Conservation (phyloP, 2,888 invertebrate genomes). For the Patella depressa region DNA sequence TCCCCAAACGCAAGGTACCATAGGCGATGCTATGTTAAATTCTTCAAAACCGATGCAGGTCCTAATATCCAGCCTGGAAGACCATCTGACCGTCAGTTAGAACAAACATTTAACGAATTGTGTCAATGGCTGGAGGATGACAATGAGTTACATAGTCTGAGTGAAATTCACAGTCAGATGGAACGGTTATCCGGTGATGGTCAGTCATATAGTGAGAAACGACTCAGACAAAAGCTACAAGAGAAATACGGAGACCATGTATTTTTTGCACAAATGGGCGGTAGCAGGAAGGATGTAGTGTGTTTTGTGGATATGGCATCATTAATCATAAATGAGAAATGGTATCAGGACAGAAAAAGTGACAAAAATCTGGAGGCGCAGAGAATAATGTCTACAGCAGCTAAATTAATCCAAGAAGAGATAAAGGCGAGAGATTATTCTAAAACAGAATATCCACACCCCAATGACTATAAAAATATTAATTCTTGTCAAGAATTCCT, state of each 20-base stretch:
- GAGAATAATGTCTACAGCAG: background rate
- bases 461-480: background rate
- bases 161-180: background rate
- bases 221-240: background rate
- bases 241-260: background rate
- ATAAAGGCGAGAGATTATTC: background rate
- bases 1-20: background rate
- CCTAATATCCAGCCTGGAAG: no score
- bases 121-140: background rate
- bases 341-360: background rate
- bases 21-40: background rate
- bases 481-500: background rate
- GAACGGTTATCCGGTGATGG: background rate
- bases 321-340: background rate
- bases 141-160: no score
- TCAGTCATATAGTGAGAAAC: background rate
- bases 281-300: background rate
- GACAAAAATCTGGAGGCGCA: background rate
- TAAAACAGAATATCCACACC: background rate
- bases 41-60: background rate
- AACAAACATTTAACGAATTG: no score
- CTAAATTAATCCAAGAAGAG: background rate
- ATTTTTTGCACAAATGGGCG: no score
- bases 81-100: no score
- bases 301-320: background rate